A percentile compares a stretch with the other conserved stretches of the same genome.
phyloP scores from a whole-genome alignment of 2,888 invertebrate species.

The Metacarcinus magister region DNA sequence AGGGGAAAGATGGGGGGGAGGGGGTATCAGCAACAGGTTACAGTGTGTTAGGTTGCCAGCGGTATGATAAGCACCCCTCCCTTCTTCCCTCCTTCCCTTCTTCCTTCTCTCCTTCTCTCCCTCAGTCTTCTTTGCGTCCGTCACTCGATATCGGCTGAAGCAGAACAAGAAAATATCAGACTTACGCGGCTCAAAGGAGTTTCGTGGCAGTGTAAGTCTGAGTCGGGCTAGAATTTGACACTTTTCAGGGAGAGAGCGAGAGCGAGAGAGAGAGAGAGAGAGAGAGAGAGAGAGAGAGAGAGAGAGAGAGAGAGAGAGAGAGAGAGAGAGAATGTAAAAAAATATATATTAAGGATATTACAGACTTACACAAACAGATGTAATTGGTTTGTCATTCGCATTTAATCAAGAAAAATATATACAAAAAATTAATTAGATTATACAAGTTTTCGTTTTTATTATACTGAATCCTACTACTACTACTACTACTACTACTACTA shows the following conservation, averaged over 20 bases:
- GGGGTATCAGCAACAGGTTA: not conserved
- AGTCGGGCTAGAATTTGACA: not conserved
- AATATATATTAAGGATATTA: too few relatives aligned
- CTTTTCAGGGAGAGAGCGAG: not conserved
- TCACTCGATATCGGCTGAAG: slow-evolving; percentile 13
- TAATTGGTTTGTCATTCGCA: too few relatives aligned
- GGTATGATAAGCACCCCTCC: not conserved
- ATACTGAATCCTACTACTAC: too few relatives aligned
- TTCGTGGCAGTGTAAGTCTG: not conserved
- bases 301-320: not conserved
- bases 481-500: too few relatives aligned
- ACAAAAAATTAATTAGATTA: too few relatives aligned
- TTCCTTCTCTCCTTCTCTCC: not conserved
- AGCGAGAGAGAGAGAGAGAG: not conserved
- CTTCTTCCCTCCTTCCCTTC: not conserved
- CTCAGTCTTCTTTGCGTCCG: not conserved
- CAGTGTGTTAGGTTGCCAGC: not conserved
- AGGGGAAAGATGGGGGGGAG: not conserved
- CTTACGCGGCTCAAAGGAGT: not conserved
- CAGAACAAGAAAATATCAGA: slow-evolving; percentile 8
- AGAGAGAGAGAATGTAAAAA: too few relatives aligned
- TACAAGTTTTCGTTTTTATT: too few relatives aligned
- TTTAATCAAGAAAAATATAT: too few relatives aligned
- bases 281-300: not conserved
- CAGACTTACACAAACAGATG: too few relatives aligned